Evolutionary conservation across 2,888 invertebrate species (phyloP), one percentile per base, ranked within the genome.

Genomic region (Melikaiella ostensackeni): DNA sequence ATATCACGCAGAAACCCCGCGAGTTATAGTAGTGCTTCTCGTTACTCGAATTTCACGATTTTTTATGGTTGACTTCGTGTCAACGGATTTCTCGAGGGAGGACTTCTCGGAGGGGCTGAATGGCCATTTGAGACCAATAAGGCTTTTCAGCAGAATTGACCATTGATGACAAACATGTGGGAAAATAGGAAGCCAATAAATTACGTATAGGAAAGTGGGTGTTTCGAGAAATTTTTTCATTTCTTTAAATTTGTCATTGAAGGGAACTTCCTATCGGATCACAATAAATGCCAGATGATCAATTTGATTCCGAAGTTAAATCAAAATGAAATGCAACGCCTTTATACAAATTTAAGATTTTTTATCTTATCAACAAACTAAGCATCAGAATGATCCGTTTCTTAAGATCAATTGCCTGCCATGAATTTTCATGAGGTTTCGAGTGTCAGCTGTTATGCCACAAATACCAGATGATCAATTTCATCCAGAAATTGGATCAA

Each of bases 21-120:
- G 70, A 50, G 19, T 50, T 33, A 33, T 50, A 30, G n/a, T 50
- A 27, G 8, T 66, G 57, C 24, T 24, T 59, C 57, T 59, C 57
- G 24, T 66, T 66, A 66, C 66, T 66, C 66, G 8, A 66, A 66
- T 66, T 66, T 66, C 66, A 27, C n/a, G 1, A 21, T 35, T 21
- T 33, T 66, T 66, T 66, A 46, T 66, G 42, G 19, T 35, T 63
- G 33, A n/a, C 63, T 35, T 63, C 11, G 1, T 35, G 33, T 35
- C 7, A 59, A 59, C 21, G 24, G 24, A 59, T 24, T 59, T 59
- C 8, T 27, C 13, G 5, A 59, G 24, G 57, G 57, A 21, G 24
- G 24, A 59, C 16, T 59, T 24, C 57, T 59, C 27, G 16, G 57
- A 59, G 57, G 2, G 24, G 24, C 57, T 21, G 24, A 59, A 59